Base-by-base conservation (phyloP, 2,797 vertebrate species). In the Microchirus variegatus region DNA sequence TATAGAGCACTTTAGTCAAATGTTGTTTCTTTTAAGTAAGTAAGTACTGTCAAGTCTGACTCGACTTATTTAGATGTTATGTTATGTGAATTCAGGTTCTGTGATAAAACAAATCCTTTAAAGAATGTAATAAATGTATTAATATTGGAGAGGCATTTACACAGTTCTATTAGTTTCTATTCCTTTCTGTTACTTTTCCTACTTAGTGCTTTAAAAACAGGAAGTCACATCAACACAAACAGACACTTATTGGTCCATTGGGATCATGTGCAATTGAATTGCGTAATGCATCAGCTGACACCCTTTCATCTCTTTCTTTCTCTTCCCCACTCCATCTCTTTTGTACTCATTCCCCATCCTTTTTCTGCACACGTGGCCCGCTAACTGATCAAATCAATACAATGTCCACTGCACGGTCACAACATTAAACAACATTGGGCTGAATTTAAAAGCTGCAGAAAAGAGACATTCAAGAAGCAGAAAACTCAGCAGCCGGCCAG, bases 201-300 rank as follows among this genome's bases (percentile, higher is more conserved):
- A 4, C 22, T 17, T 6, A 1, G 0, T 3, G 45, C 40, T 65
- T 43, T 45, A 41, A 54, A 74, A 59, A 70, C n/a, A 55, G 63
- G 67, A 47, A 53, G 54, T 49, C 6, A n/a, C 18, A 52, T 19
- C 10, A 41, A 73, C 62, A 68, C 53, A 67, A 55, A 68, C 57
- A 63, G 31, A 74, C 53, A 26, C 35, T 67, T 50, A 45, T 42
- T n/a, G 11, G 48, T 60, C 81, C 71, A 49, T 35, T 37, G 72
- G 81, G 77, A 81, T 38, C 44, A 60, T 70, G 66, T 62, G 82
- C 79, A 87, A 86, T 80, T 87, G 69, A 87, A 90, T 85, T 80
- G 77, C 74, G 49, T 3, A 50, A 76, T 63, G 82, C 80, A 88
- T 89, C 86, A 87, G 84, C 85, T 89, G 88, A 78, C 12, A 35